These are phyloP conservation scores for Bradysia coprophila DNA, from an alignment of 1,140 invertebrate species.

Conservation along the genomic window DNA sequence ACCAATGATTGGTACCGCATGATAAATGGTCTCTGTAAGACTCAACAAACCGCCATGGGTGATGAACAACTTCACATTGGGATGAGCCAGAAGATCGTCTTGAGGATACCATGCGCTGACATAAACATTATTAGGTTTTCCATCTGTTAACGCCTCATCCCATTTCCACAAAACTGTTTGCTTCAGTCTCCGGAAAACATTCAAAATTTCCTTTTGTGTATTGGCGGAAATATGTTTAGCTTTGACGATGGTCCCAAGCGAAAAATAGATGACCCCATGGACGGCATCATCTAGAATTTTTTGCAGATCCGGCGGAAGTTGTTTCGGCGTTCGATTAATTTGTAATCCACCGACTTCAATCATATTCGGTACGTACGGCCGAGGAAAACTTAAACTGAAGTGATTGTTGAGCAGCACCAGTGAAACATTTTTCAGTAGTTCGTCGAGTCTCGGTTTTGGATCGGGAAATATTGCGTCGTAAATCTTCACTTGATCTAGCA, in stretches of 20 bases:
- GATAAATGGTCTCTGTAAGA: conserved; percentile 37
- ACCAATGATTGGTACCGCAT: conserved; percentile 41
- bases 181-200: conserved; percentile 27
- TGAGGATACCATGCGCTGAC: conserved; percentile 40
- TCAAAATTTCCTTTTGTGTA: conserved; percentile 23
- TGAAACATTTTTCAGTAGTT: conserved; percentile 20
- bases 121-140: conserved; percentile 27
- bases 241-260: conserved; percentile 27
- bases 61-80: conserved; percentile 17
- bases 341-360: conserved; percentile 28
- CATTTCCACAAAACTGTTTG: conserved; percentile 35
- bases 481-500: conserved; percentile 14
- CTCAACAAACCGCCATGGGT: conserved; percentile 35
- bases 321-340: conserved; percentile 29
- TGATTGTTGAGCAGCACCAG: conserved; percentile 34
- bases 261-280: conserved; percentile 33
- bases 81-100: conserved; percentile 31
- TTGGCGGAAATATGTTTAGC: conserved; percentile 11
- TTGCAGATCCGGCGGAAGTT: conserved; percentile 19
- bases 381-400: conserved; percentile 27
- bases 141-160: conserved; percentile 27
- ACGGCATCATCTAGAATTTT: conserved; percentile 22
- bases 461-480: conserved; percentile 18
- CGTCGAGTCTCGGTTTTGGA: conserved; percentile 9
- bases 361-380: conserved; percentile 30